These are phyloP conservation scores for Megathymus violae DNA, from an alignment of 1,140 invertebrate species.

Conservation along the genomic window DNA sequence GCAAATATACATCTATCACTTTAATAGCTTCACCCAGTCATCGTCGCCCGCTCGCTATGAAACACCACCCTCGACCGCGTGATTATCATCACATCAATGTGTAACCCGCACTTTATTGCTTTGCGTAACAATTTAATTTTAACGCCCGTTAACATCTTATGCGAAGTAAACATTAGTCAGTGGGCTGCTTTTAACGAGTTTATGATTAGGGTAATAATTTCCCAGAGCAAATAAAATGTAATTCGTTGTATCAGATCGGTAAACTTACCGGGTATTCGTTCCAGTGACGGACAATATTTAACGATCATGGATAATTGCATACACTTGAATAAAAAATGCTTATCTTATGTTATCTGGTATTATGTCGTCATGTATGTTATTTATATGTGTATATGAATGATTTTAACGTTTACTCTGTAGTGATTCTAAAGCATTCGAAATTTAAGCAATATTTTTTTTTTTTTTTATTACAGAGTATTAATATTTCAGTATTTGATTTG, in stretches of 20 bases:
- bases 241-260: neutral
- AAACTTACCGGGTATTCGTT: neutral
- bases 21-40: too few relatives aligned
- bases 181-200: neutral
- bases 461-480: too few relatives aligned
- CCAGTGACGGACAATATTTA: neutral
- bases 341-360: too few relatives aligned
- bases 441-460: too few relatives aligned
- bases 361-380: too few relatives aligned
- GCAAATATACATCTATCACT: too few relatives aligned
- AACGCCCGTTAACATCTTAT: neutral
- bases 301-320: too few relatives aligned
- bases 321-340: too few relatives aligned
- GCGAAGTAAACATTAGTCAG: neutral
- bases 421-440: too few relatives aligned
- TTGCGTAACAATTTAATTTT: neutral
- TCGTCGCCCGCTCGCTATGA: neutral
- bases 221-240: neutral
- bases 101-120: neutral
- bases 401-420: too few relatives aligned
- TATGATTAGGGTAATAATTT: neutral
- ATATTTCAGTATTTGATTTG: too few relatives aligned
- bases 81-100: neutral
- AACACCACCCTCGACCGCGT: neutral
- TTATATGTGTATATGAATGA: too few relatives aligned